phyloP scores from a whole-genome alignment of 2,888 invertebrate species.

The Drepanosiphum platanoidis region DNA sequence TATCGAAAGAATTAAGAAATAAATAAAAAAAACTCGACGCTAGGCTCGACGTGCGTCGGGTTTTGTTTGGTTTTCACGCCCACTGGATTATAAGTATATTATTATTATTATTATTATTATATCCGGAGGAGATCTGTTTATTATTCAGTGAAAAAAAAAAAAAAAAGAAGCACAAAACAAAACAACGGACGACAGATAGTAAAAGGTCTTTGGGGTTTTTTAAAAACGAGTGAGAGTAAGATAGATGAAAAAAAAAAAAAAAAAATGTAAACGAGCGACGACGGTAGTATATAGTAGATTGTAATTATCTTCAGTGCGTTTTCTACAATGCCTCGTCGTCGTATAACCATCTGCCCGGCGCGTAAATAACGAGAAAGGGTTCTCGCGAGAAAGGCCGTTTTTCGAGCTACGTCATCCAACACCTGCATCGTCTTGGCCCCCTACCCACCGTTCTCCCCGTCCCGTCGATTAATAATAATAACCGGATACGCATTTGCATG shows the following conservation, averaged over 20 bases:
- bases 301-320: conserved; percentile 57
- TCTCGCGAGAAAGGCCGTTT: not conserved
- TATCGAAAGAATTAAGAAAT: too few species aligned
- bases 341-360: conserved; percentile 52
- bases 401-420: conserved; percentile 50
- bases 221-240: conserved; percentile 10
- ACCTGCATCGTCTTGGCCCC: conserved; percentile 46
- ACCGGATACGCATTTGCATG: conserved; percentile 56
- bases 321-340: conserved; percentile 24
- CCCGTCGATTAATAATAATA: conserved; percentile 21
- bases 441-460: not conserved
- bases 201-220: conserved; percentile 22
- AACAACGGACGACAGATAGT: too few species aligned
- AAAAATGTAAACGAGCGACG: conserved; percentile 7
- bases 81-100: conserved; percentile 5
- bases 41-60: too few species aligned
- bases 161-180: conserved; percentile 19
- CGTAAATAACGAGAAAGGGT: conserved; percentile 59
- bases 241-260: conserved; percentile 11
- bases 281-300: not conserved
- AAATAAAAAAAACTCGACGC: too few species aligned
- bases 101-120: too few species aligned
- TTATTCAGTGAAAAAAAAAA: conserved; percentile 22
- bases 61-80: conserved; percentile 24
- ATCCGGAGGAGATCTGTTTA: conserved; percentile 19